Conservation (phyloP, 2,888 invertebrate genomes). For the Sinelater perroti region DNA sequence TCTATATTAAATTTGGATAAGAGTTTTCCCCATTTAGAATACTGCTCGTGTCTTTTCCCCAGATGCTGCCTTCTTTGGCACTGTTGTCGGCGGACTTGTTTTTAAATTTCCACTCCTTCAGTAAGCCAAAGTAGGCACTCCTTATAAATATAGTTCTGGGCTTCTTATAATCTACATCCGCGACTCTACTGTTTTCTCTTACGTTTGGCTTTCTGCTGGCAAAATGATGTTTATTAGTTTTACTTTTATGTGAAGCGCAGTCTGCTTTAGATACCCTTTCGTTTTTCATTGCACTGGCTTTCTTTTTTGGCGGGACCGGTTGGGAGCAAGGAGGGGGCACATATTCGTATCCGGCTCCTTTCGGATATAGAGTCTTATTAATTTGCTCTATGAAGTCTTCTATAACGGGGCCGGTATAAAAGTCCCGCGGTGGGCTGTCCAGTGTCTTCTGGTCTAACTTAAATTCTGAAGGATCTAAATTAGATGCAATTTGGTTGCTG, state of each 20-base stretch:
- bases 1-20: constrained; percentile 29
- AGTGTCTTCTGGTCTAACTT: constrained; percentile 46
- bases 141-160: constrained; percentile 27
- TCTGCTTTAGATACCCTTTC: constrained; percentile 53
- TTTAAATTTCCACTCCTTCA: constrained; percentile 45
- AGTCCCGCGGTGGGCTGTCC: constrained; percentile 56
- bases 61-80: constrained; percentile 49
- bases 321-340: constrained; percentile 17
- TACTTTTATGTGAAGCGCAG: constrained; percentile 40
- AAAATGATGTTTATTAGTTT: constrained; percentile 52
- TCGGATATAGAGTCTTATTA: constrained; percentile 61
- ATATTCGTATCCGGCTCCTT: constrained; percentile 50
- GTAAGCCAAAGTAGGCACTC: constrained; percentile 45
- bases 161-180: constrained; percentile 36
- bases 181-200: constrained; percentile 50
- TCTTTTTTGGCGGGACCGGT: constrained; percentile 31
- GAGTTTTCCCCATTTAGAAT: constrained; percentile 57
- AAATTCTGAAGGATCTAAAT: constrained; percentile 50
- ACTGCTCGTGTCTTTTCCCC: constrained; percentile 68
- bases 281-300: constrained; percentile 37
- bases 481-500: constrained; percentile 46
- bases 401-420: constrained; percentile 72
- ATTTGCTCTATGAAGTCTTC: constrained; percentile 74
- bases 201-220: constrained; percentile 54
- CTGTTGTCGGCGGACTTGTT: constrained; percentile 36